phyloP scores from a whole-genome alignment of 2,888 invertebrate genomes.

The Galerucella nymphaeae region DNA sequence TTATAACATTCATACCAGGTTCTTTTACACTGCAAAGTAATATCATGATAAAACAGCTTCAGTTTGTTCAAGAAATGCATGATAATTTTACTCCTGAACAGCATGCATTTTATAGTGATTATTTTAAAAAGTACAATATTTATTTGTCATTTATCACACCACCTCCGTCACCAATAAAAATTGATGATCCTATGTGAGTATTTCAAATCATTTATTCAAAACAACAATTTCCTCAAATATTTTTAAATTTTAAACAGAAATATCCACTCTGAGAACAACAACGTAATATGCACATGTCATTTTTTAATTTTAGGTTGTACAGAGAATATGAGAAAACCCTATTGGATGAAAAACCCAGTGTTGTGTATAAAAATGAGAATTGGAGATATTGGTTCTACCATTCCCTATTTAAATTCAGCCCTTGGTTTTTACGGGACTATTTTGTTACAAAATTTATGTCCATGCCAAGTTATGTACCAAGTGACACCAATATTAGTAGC shows the following conservation, averaged over 20 bases:
- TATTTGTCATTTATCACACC: slow-evolving; percentile 67
- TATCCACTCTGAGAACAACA: not conserved
- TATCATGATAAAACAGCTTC: slow-evolving; percentile 73
- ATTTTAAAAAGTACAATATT: slow-evolving; percentile 72
- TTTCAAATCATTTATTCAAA: not conserved
- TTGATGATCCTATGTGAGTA: slow-evolving; percentile 64
- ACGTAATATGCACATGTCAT: too few relatives aligned
- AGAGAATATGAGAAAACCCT: slow-evolving; percentile 73
- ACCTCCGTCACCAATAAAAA: slow-evolving; percentile 65
- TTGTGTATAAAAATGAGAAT: slow-evolving; percentile 76
- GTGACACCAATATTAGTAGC: not conserved
- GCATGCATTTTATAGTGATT: slow-evolving; percentile 72
- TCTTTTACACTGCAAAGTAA: slow-evolving; percentile 78
- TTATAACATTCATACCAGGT: slow-evolving; percentile 82
- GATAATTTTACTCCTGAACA: slow-evolving; percentile 73
- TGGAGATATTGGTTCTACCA: slow-evolving; percentile 77
- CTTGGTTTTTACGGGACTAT: slow-evolving; percentile 70
- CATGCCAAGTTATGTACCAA: slow-evolving; percentile 68
- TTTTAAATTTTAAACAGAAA: slow-evolving; percentile 51
- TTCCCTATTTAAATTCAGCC: slow-evolving; percentile 71
- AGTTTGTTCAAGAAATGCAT: slow-evolving; percentile 74
- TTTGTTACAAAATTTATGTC: slow-evolving; percentile 73
- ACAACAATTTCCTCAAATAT: too few relatives aligned
- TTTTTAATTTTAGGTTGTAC: slow-evolving; percentile 13
- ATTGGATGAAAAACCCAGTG: slow-evolving; percentile 69